A percentile compares a stretch with the other conserved stretches of the same genome.
phyloP scores from a whole-genome alignment of 2,888 invertebrate species.

The Ochropleura leucogaster region DNA sequence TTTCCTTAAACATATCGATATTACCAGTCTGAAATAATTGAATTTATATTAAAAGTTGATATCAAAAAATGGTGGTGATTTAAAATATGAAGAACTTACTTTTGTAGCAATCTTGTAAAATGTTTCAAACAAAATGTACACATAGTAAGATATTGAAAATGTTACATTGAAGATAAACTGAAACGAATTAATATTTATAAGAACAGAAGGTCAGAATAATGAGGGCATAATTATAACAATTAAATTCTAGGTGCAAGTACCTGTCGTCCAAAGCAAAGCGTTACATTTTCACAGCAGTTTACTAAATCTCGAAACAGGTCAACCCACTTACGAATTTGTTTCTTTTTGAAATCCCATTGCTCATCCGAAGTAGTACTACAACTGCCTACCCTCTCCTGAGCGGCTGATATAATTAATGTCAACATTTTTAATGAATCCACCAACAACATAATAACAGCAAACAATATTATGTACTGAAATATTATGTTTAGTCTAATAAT shows the following conservation, averaged over 20 bases:
- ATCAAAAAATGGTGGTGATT: no score
- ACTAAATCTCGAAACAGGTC: slow-evolving; percentile 19
- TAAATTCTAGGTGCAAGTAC: not conserved
- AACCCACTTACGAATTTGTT: slow-evolving; percentile 26
- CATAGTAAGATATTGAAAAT: not conserved
- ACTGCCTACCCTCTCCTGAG: not conserved
- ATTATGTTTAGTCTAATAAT: not conserved
- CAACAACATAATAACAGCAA: slow-evolving; percentile 7
- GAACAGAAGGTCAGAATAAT: not conserved
- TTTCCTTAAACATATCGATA: not conserved
- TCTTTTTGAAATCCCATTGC: not conserved
- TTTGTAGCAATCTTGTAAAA: not conserved
- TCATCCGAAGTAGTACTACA: not conserved
- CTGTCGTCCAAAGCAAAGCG: not conserved
- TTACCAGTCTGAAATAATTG: not conserved
- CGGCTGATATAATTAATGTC: not conserved
- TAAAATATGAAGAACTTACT: not conserved
- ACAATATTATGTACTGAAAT: slow-evolving; percentile 1
- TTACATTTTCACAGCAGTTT: slow-evolving; percentile 8
- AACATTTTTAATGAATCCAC: slow-evolving; percentile 10
- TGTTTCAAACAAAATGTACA: not conserved
- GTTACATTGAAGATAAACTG: not conserved
- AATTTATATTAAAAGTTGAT: not conserved
- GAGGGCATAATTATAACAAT: not conserved
- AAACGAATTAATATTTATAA: not conserved